Base-by-base conservation (phyloP, 2,113 vertebrate genomes). In the Prionailurus bengalensis region DNA sequence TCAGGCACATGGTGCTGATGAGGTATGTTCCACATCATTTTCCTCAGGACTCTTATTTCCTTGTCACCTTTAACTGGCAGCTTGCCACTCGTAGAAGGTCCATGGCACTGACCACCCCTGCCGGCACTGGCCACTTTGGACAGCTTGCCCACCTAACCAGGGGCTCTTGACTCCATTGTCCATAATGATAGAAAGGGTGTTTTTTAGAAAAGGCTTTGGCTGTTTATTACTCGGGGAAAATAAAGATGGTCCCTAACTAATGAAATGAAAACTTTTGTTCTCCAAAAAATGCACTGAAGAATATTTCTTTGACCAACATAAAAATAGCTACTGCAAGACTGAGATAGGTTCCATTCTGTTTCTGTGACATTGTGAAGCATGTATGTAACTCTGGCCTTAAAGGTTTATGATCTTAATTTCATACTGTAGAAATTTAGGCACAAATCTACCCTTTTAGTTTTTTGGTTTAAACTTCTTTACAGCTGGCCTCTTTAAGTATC, bases 1-100 rank as follows among this genome's bases (percentile, higher is more conserved):
- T 95, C 99, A 99, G 98, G 99, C 99, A 97, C 99, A 99, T 0
- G 99, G 99, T 27, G 99, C 99, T 48, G 99, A 99, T 0, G 99
- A 99, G 99, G 99, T 99, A 89, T 98, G 99, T 97, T 53, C 74
- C 33, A 71, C 53, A 23, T 89, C 48, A 65, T 89, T 94, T 94
- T 94, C 70, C 39, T 74, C 48, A 25, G 58, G 74, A 48, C 83
- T 96, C 31, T 73, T 48, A 42, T 79, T 65, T 96, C 31, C 21
- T 36, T 27, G 29, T 94, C 16, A 45, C 17, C 68, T 94, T 93
- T 82, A 73, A 39, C 76, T n/a, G 84, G 91, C 71, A 85, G 21
- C 45, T 95, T 79, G 36, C 78, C 25, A 45, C 13, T 78, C 33
- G 55, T 39, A 36, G 85, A 65, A 58, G 83, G 61, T 13, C n/a